These are phyloP conservation scores for Ellobium chinense DNA, from an alignment of 2,888 invertebrate species.

Conservation along the genomic window DNA sequence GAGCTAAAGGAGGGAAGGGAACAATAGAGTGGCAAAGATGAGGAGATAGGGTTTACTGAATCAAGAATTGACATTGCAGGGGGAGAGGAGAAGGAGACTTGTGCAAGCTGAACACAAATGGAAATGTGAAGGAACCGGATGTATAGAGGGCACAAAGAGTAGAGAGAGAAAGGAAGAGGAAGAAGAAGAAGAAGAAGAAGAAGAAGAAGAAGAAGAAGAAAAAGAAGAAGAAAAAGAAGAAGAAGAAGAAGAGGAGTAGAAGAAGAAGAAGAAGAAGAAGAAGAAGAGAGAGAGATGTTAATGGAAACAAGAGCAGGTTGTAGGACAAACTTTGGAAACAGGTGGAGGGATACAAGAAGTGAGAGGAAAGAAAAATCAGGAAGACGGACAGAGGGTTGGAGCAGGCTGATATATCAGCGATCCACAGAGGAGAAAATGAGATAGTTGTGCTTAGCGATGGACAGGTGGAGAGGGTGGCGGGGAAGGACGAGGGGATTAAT, in stretches of 20 bases:
- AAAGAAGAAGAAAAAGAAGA: constrained; percentile 20
- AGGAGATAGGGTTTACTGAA: too few species aligned
- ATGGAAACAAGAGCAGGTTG: not conserved
- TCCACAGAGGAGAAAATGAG: not conserved
- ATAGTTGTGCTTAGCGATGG: too few species aligned
- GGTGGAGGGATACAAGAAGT: constrained; percentile 4
- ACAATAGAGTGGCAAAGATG: too few species aligned
- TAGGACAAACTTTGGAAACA: constrained; percentile 10
- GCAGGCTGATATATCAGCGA: too few species aligned
- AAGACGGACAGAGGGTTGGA: constrained; percentile 18
- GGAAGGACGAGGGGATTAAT: too few species aligned
- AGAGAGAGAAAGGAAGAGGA: constrained; percentile 25
- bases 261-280: constrained; percentile 18
- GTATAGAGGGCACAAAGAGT: not conserved
- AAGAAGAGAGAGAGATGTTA: not conserved
- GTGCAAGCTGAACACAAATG: too few species aligned
- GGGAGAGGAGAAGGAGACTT: too few species aligned
- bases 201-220: constrained; percentile 12
- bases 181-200: constrained; percentile 17
- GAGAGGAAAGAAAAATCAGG: not conserved
- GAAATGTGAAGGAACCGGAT: not conserved
- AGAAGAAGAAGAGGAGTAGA: constrained; percentile 12
- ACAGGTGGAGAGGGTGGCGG: too few species aligned
- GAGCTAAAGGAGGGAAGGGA: too few species aligned
- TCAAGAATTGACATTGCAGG: too few species aligned